These are phyloP conservation scores for Fopius arisanus DNA, from an alignment of 1,140 invertebrate genomes.

Conservation along the genomic window DNA sequence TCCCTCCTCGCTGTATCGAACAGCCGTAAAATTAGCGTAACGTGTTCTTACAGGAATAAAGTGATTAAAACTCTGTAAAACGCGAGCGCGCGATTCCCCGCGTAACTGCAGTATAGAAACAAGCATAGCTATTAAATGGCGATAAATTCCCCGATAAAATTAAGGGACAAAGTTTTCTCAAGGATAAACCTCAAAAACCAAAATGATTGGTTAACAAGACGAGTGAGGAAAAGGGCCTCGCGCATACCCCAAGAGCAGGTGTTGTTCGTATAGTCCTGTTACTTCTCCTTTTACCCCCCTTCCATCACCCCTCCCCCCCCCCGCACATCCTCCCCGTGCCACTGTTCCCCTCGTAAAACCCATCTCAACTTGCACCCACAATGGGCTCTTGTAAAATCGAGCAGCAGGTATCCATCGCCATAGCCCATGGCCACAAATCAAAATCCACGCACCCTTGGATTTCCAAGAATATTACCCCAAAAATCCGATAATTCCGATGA, in stretches of 20 bases:
- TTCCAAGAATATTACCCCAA: neutral
- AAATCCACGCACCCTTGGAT: neutral
- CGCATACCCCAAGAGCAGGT: constrained; percentile 33
- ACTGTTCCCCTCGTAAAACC: neutral
- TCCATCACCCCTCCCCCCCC: no score
- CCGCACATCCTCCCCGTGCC: no score
- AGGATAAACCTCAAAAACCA: neutral
- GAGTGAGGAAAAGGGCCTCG: constrained; percentile 22
- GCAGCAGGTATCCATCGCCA: neutral
- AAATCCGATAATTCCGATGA: no score
- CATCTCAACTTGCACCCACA: constrained; percentile 15
- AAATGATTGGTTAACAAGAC: constrained; percentile 4
- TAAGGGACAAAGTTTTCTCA: neutral
- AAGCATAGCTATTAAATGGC: no score
- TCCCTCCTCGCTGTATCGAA: neutral
- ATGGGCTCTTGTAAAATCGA: neutral
- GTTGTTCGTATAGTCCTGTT: constrained; percentile 27
- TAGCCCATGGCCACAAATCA: neutral
- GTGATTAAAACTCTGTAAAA: neutral
- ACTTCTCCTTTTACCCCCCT: neutral
- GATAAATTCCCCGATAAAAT: no score
- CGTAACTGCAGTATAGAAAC: no score
- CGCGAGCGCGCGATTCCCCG: no score
- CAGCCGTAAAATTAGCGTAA: neutral
- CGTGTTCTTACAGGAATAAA: neutral